Evolutionary conservation across 2,113 vertebrate genomes (phyloP), one percentile per base, ranked within the genome.

Genomic region (Podocnemis expansa): DNA sequence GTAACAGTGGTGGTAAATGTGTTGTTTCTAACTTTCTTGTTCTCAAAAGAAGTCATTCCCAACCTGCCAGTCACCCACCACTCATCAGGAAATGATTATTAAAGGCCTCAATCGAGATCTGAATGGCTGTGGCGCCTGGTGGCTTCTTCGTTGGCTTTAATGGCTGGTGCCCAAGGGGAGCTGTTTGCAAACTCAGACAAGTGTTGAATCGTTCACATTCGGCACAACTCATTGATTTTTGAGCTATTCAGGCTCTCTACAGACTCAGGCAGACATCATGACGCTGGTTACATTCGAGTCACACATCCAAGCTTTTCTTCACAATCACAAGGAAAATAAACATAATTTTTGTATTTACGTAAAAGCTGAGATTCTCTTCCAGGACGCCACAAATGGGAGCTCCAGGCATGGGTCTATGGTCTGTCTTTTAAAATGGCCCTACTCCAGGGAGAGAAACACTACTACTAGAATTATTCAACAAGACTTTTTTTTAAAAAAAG

Each of bases 361-460:
- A 17, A 67, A 67, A 67, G 34, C 16, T 67, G 63, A 67, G 63
- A 38, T 67, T 38, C 34, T 67, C 34, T 38, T 3, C 7, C 34
- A 31, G 60, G 60, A 67, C 21, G 34, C 34, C 63, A 67, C 10
- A 14, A 67, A 67, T 10, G 3, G 70, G 70, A 6, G 24, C 41
- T 5, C 52, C 38, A 14, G 56, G 2, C 47, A 13, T 1, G 41
- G 73, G 73, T 75, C 73, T 45, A 43, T 45, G 45, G 54, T 67
- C 14, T 67, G 34, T 67, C 16, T 17, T 34, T 67, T 67, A 67
- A 38, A n/a, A 11, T n/a, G 60, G 7, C 60, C 34, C 34, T 63
- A 67, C 17, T n/a, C 4, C 60, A n/a, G 0, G 0, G 0, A 2
- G n/a, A 4, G 52, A 4, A 73, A 52, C 1, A 7, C 43, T 24